These are phyloP conservation scores for Drosophila nigritarsus DNA, from an alignment of 2,888 invertebrate species.

Conservation along the genomic window DNA sequence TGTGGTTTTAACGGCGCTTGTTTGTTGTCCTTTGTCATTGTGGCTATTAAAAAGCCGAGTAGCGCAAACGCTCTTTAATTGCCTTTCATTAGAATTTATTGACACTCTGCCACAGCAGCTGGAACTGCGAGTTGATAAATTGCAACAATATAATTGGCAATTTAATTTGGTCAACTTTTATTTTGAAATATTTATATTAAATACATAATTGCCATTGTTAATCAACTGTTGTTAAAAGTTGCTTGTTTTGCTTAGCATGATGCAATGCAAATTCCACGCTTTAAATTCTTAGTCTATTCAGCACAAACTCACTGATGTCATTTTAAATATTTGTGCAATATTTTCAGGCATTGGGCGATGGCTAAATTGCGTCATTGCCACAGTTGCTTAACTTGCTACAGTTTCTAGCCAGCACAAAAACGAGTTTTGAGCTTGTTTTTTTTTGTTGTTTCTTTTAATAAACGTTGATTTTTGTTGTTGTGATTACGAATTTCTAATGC, in stretches of 20 bases:
- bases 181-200: neutral
- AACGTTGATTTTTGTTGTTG: constrained; percentile 10
- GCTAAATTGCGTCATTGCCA: constrained; percentile 43
- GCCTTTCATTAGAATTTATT: constrained; percentile 70
- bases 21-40: constrained; percentile 25
- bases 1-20: constrained; percentile 33
- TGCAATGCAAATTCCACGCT: constrained; percentile 24
- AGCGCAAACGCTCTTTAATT: constrained; percentile 60
- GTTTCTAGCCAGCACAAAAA: constrained; percentile 25
- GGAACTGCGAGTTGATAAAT: constrained; percentile 8
- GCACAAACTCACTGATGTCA: constrained; percentile 51
- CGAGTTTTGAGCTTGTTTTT: constrained; percentile 61
- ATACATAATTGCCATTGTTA: too few relatives aligned
- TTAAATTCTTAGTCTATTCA: neutral
- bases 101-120: constrained; percentile 50
- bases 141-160: neutral
- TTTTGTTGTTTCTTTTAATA: neutral
- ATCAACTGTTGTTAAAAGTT: neutral
- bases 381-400: constrained; percentile 14
- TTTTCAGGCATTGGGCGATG: constrained; percentile 39
- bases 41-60: constrained; percentile 49
- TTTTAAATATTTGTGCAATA: constrained; percentile 52
- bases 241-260: constrained; percentile 7
- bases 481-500: constrained; percentile 31
- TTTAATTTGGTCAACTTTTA: constrained; percentile 8